Percentiles rank a stretch among this genome's conserved stretches.
Evolutionary conservation across 2,797 vertebrate genomes (phyloP).

Genomic region (Typhlichthys eigenmanni): DNA sequence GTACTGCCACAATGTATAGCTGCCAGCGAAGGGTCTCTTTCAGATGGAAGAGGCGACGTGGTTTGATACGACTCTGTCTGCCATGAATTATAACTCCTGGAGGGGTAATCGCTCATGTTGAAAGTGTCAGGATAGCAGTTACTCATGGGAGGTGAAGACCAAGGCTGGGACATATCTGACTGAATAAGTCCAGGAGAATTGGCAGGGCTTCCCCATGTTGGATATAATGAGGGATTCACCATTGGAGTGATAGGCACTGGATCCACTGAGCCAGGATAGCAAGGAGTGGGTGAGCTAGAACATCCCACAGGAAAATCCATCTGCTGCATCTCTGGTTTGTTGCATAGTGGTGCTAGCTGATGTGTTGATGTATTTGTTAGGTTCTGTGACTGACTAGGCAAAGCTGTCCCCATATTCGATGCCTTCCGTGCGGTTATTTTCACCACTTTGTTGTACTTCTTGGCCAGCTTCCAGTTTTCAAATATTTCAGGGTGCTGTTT

Average conservation of each 20-base stretch:
- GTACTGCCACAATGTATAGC: slow-evolving; percentile 54
- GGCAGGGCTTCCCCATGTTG: slow-evolving; percentile 81
- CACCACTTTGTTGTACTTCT: slow-evolving; percentile 89
- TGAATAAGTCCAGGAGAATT: slow-evolving; percentile 83
- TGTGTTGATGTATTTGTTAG: slow-evolving; percentile 59
- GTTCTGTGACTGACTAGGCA: slow-evolving; percentile 71
- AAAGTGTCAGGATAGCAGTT: slow-evolving; percentile 74
- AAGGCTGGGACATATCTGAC: slow-evolving; percentile 83
- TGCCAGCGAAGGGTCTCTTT: slow-evolving; percentile 66
- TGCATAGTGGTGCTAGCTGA: slow-evolving; percentile 70
- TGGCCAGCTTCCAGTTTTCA: slow-evolving; percentile 92
- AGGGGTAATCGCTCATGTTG: slow-evolving; percentile 70
- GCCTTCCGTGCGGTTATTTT: slow-evolving; percentile 79
- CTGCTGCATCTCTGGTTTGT: slow-evolving; percentile 79
- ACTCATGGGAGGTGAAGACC: slow-evolving; percentile 80
- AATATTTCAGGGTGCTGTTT: slow-evolving; percentile 95
- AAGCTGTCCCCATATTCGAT: slow-evolving; percentile 67
- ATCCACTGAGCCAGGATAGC: slow-evolving; percentile 82
- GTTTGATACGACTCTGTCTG: slow-evolving; percentile 71
- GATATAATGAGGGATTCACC: slow-evolving; percentile 86
- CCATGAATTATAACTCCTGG: slow-evolving; percentile 71
- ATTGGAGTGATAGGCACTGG: slow-evolving; percentile 84
- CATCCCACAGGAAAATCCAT: slow-evolving; percentile 78
- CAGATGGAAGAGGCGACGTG: slow-evolving; percentile 58
- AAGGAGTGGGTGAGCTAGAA: slow-evolving; percentile 76